A percentile compares a stretch with the other conserved stretches of the same genome.
Conservation (phyloP, 2,113 vertebrate genomes). For the Ornithorhynchus anatinus region DNA sequence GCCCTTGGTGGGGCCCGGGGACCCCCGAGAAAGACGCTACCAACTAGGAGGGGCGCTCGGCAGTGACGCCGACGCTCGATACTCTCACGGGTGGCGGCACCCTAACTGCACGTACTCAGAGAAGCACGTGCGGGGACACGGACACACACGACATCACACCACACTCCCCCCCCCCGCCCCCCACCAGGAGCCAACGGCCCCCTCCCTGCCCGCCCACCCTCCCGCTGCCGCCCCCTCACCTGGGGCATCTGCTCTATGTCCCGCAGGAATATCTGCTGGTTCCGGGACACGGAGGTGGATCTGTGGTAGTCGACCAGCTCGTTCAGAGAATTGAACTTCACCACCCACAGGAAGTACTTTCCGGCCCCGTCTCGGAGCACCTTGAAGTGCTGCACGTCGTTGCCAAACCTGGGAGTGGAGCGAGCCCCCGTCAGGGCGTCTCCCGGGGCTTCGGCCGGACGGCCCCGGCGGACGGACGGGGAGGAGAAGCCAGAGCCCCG, state of each 20-base stretch:
- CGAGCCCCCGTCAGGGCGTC: neutral
- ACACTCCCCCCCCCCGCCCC: too few relatives aligned
- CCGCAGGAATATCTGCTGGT: conserved; percentile 98
- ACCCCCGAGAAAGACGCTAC: too few relatives aligned
- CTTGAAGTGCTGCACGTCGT: conserved; percentile 98
- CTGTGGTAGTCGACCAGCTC: conserved; percentile 99
- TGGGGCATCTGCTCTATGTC: conserved; percentile 97
- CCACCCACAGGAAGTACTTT: conserved; percentile 99
- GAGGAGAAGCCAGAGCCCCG: neutral
- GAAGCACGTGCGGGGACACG: too few relatives aligned
- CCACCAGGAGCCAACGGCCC: too few relatives aligned
- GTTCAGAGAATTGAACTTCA: conserved; percentile 98
- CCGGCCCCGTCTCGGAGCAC: conserved; percentile 97
- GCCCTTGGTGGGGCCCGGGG: too few relatives aligned
- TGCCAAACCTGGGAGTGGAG: conserved; percentile 83
- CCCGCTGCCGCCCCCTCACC: conserved; percentile 75
- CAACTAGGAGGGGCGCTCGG: too few relatives aligned
- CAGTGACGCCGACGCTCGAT: too few relatives aligned
- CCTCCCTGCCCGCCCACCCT: too few relatives aligned
- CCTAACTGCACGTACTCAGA: too few relatives aligned
- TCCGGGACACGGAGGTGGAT: conserved; percentile 96
- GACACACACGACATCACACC: too few relatives aligned
- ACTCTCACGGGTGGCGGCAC: too few relatives aligned
- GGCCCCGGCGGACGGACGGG: neutral
- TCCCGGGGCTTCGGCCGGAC: accelerated